Evolutionary conservation across 2,113 vertebrate genomes (phyloP).

Genomic region (Cricetomys ansorgei): DNA sequence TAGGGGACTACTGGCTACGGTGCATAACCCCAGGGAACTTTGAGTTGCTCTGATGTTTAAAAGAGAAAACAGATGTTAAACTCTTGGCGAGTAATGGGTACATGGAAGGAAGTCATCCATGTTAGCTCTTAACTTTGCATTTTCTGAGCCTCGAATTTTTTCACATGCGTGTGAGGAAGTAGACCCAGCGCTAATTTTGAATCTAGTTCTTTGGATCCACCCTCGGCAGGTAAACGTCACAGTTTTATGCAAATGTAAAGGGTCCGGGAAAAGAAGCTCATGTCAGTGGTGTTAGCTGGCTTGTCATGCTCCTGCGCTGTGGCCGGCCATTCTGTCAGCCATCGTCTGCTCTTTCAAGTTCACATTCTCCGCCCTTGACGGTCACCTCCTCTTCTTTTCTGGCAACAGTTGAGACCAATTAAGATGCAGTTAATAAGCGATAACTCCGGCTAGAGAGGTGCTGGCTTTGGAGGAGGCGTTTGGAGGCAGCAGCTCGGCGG

Average conservation of each 20-base stretch:
- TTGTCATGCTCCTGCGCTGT: not conserved
- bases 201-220: not conserved
- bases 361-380: conserved; percentile 5
- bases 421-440: conserved; percentile 74
- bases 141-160: not conserved
- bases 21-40: not conserved
- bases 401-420: conserved; percentile 55
- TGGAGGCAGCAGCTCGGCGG: not conserved
- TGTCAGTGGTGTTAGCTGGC: not conserved
- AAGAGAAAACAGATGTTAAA: not conserved
- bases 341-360: no score
- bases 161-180: not conserved
- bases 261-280: not conserved
- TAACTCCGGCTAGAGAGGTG: not conserved
- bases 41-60: not conserved
- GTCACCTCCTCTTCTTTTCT: conserved; percentile 56
- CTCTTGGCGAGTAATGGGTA: not conserved
- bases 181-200: not conserved
- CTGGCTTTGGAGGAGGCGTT: not conserved
- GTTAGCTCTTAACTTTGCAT: not conserved
- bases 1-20: not conserved
- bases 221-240: not conserved
- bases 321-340: not conserved
- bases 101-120: not conserved
- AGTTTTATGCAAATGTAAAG: conserved; percentile 45